Evolutionary conservation across 2,888 invertebrate genomes (phyloP).

Genomic region (Tipula lateralis): DNA sequence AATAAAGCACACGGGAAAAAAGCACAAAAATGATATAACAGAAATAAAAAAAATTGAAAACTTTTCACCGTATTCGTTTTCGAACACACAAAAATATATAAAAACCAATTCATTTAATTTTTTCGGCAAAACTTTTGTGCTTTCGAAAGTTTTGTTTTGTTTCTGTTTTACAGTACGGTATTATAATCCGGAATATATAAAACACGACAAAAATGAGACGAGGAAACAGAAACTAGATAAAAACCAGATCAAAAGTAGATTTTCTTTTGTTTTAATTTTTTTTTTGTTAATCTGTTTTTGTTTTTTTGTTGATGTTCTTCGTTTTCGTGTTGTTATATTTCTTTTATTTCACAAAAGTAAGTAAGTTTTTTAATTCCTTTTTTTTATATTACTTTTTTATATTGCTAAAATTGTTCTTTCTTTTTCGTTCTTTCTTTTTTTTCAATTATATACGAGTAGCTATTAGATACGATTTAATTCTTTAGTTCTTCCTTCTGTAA

Average conservation of each 20-base stretch:
- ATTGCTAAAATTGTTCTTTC: background rate
- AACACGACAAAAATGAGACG: background rate
- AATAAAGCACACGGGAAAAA: too few relatives aligned
- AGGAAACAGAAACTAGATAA: background rate
- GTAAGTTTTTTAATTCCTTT: slow-evolving; percentile 6
- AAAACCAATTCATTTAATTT: background rate
- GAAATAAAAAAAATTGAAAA: background rate
- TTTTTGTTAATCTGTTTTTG: background rate
- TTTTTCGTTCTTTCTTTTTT: background rate
- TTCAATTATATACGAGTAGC: background rate
- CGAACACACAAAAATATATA: background rate
- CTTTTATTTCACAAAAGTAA: background rate
- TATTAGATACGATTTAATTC: background rate
- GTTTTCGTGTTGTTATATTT: too few relatives aligned
- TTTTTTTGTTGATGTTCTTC: background rate
- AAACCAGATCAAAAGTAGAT: slow-evolving; percentile 11
- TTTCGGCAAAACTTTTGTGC: background rate
- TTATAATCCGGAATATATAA: background rate
- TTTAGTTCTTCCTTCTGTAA: background rate
- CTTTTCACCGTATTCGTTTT: background rate
- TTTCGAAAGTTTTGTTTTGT: background rate
- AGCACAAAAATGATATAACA: background rate
- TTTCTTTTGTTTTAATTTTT: slow-evolving; percentile 7
- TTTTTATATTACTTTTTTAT: background rate
- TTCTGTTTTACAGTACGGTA: background rate